Evolutionary conservation across 2,113 vertebrate genomes (phyloP), one percentile per base, ranked within the genome.

Genomic region (Oplegnathus fasciatus): DNA sequence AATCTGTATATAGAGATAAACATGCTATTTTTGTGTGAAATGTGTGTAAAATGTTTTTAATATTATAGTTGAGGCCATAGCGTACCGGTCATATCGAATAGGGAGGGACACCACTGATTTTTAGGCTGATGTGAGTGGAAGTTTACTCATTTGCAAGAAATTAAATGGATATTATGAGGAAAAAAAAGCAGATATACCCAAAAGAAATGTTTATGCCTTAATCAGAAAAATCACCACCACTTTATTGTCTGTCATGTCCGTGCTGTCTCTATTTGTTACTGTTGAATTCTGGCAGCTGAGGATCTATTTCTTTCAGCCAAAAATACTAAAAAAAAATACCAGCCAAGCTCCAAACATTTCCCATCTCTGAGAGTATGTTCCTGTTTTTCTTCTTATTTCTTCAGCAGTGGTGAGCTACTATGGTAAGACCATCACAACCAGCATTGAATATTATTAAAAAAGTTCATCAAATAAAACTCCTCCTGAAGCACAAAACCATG

Each of bases 121-220:
- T 70, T 37, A 26, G 10, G 64, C 13, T 40, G 44, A 55, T 61
- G 9, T 22, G 8, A 44, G 11, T 26, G 7, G 1, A 61, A 5
- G 42, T 52, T 58, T 42, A 17, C 42, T 20, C 10, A 26, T 54
- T 28, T 83, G 22, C 10, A 68, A 40, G 24, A 48, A 32, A 48
- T 10, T 2, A 54, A 17, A 6, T 44, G 15, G 2, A 78, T 46
- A 44, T 54, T 6, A 48, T 46, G 17, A 64, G 1, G 13, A 44
- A 77, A 28, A 78, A 86, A 30, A 78, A 44, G 30, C 2, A 78
- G 15, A 78, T 67, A 83, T 37, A 18, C 26, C 22, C 7, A 46
- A 1, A 62, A 40, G 2, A 34, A 34, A 34, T 28, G 10, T 44
- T 18, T 4, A 42, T 1, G 5, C 9, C 9, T 60, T 34, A 5